Evolutionary conservation across 2,888 invertebrate genomes (phyloP), one percentile per base, ranked within the genome.

Genomic region (Keiferia lycopersicella): DNA sequence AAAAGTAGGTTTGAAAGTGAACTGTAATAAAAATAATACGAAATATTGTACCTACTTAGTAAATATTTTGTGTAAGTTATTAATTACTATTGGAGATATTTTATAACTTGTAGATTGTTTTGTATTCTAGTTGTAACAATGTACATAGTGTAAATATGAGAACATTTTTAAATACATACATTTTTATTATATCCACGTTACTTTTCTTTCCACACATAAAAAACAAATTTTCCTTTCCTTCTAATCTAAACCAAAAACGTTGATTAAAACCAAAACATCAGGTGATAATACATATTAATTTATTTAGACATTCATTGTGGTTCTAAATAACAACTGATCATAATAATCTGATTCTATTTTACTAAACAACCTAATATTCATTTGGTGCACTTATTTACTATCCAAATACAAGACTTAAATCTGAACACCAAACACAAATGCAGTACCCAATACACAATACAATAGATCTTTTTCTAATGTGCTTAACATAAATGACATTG

Each of bases 121-220:
- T 34, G 14, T 41, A 16, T 45, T 45, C 16, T 45, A 45, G 45
- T 45, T 41, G 12, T 16, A n/a, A 8, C 11, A 56, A 8, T 56
- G 68, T 68, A 68, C 45, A 67, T 70, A 68, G 48, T 70, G 69
- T 70, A 67, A 66, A 68, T 66, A 67, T n/a, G 56, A 56, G 14
- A 26, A 56, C 16, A 56, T 34, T 56, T 56, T 16, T 34, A 26
- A 56, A 56, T 8, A 34, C 10, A 20, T 56, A 56, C 56, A 34
- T 34, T 34, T 56, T 34, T 56, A 56, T 56, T 26, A 34, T 16
- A 16, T 4, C 7, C 26, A 56, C 7, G 30, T 26, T 53, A 22
- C 26, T 53, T 53, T 22, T 26, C 11, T 53, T 53, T 11, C 34
- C 10, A 34, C 10, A 10, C 4, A 30, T 30, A 30, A 6, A 30